Percentiles rank a stretch among this genome's conserved stretches.
Conservation (phyloP, 2,797 vertebrate genomes). For the Fringilla coelebs region DNA sequence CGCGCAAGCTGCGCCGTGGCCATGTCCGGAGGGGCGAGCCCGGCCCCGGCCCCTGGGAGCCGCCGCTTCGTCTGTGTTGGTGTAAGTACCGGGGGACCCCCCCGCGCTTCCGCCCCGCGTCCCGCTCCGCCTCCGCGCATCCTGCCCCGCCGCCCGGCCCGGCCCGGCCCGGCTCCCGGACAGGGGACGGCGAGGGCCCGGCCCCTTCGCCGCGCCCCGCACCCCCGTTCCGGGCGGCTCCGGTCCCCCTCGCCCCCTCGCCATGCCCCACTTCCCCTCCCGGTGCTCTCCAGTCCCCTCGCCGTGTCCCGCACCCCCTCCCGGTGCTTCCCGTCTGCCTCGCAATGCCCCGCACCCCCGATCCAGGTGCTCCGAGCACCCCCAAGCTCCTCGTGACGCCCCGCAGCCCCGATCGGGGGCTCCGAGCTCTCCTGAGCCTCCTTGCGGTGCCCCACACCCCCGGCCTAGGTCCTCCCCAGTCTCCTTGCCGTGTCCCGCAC, state of each 20-base stretch:
- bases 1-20: conserved; percentile 15
- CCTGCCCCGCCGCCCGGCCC: neutral
- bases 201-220: neutral
- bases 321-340: neutral
- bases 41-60: conserved; percentile 49
- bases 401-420: too few species aligned
- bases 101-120: too few species aligned
- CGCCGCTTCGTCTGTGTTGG: conserved; percentile 43
- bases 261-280: neutral
- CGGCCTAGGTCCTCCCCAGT: neutral
- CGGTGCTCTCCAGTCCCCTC: too few species aligned
- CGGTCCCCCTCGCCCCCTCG: too few species aligned
- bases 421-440: neutral
- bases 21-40: conserved; percentile 31
- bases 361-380: neutral
- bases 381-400: neutral
- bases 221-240: neutral
- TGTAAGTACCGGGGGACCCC: neutral
- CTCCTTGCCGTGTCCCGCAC: neutral
- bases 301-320: neutral
- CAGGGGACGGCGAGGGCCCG: neutral
- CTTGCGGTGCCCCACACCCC: accelerated
- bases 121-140: neutral
- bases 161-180: neutral
- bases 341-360: neutral